phyloP scores from a whole-genome alignment of 2,797 vertebrate species.

The Clarias fuscus region DNA sequence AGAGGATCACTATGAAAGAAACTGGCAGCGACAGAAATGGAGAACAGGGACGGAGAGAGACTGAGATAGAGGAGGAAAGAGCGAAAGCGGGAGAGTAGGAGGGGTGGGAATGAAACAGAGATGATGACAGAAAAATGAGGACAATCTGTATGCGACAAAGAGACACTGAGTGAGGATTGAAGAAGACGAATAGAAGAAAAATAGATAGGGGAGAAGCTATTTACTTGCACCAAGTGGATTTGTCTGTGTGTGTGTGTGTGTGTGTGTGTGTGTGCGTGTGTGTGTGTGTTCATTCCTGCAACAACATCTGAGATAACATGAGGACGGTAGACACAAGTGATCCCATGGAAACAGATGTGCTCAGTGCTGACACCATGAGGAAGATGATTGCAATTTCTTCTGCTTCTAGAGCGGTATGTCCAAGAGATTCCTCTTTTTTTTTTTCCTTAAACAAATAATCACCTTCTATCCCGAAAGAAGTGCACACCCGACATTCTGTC shows the following conservation, averaged over 20 bases:
- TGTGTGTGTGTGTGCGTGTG: background rate
- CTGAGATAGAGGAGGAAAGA: constrained; percentile 9
- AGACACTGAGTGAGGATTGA: constrained; percentile 3
- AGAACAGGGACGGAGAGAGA: constrained; percentile 19
- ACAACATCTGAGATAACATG: constrained; percentile 12
- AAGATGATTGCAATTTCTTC: background rate
- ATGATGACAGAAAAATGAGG: constrained; percentile 30
- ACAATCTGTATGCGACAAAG: constrained; percentile 25
- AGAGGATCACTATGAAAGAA: constrained; percentile 40
- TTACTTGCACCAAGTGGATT: constrained; percentile 12
- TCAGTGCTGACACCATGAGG: constrained; percentile 18
- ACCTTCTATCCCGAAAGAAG: background rate
- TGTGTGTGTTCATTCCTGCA: background rate
- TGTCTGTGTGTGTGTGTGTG: background rate
- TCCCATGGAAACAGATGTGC: constrained; percentile 3
- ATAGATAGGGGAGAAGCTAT: constrained; percentile 28
- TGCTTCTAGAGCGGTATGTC: too few relatives aligned
- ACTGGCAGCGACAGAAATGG: constrained; percentile 44
- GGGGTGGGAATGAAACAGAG: constrained; percentile 3
- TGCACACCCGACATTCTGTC: background rate
- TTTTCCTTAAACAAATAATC: background rate
- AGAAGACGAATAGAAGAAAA: constrained; percentile 6
- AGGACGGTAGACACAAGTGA: constrained; percentile 3
- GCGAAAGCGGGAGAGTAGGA: background rate
- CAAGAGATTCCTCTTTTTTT: background rate